Evolutionary conservation across 92 coral and sea anemone species (phyloP).

Genomic region (Zoanthus gigantus): DNA sequence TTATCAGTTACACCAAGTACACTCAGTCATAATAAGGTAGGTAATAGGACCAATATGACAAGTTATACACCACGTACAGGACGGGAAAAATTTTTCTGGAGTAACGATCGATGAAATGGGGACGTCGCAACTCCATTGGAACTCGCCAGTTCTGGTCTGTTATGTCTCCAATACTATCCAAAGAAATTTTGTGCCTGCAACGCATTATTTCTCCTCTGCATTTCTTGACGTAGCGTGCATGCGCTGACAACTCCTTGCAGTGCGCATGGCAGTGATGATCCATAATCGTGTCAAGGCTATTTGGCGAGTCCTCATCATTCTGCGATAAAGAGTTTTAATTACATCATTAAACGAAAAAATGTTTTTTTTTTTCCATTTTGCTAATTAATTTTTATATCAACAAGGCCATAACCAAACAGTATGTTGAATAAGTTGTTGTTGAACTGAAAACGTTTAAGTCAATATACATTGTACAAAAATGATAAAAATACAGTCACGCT

Average conservation of each 20-base stretch:
- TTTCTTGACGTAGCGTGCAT: slow-evolving; percentile 20
- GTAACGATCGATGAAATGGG: slow-evolving; percentile 77
- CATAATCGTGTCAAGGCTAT: slow-evolving; percentile 56
- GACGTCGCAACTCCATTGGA: slow-evolving; percentile 44
- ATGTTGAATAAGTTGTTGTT: too few species aligned
- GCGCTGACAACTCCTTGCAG: slow-evolving; percentile 41
- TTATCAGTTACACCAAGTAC: background rate
- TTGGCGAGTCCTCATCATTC: slow-evolving; percentile 27
- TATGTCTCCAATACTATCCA: slow-evolving; percentile 44
- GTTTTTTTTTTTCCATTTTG: too few species aligned
- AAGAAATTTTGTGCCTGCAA: background rate
- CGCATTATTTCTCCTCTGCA: background rate
- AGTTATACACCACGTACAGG: slow-evolving; percentile 73
- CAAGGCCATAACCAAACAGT: too few species aligned
- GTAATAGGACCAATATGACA: slow-evolving; percentile 87
- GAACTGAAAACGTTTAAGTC: too few species aligned
- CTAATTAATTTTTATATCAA: too few species aligned
- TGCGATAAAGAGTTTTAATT: slow-evolving; percentile 29
- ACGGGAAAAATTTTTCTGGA: slow-evolving; percentile 83
- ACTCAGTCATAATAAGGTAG: slow-evolving; percentile 52
- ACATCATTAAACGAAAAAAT: slow-evolving; percentile 68
- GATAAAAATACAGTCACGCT: too few species aligned
- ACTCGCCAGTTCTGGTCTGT: slow-evolving; percentile 8
- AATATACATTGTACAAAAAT: too few species aligned
- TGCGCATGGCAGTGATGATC: slow-evolving; percentile 58